phyloP scores from a whole-genome alignment of 2,797 vertebrate genomes.

The Xenops minutus region DNA sequence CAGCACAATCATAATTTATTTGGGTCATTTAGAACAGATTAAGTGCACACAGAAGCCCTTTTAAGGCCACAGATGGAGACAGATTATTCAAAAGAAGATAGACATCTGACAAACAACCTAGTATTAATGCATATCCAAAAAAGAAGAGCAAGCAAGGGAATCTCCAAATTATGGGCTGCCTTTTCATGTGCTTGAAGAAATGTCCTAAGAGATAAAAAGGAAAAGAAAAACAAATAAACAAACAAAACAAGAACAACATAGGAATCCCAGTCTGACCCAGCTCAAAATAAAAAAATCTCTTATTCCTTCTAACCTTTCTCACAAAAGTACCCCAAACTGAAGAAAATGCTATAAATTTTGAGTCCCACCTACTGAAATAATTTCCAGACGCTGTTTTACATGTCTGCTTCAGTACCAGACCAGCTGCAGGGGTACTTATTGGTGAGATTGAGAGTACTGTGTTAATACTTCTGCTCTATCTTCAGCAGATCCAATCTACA shows the following conservation, averaged over 20 bases:
- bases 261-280: background rate
- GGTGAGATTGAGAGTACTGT: too few relatives aligned
- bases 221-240: background rate
- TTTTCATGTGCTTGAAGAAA: background rate
- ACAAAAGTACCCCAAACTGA: background rate
- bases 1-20: background rate
- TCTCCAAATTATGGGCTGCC: background rate
- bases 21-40: slow-evolving; percentile 4
- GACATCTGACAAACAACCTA: background rate
- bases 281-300: background rate
- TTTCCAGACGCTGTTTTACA: background rate
- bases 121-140: background rate
- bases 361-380: background rate
- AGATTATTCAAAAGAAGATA: background rate
- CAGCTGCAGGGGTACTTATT: background rate
- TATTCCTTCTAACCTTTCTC: background rate
- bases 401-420: background rate
- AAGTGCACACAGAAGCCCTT: background rate
- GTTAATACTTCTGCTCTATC: background rate
- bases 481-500: background rate
- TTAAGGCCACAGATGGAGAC: background rate
- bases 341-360: background rate
- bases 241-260: background rate
- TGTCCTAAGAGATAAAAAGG: background rate
- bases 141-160: background rate